phyloP scores from a whole-genome alignment of 2,797 vertebrate genomes.

The Paedocypris micromegethes region DNA sequence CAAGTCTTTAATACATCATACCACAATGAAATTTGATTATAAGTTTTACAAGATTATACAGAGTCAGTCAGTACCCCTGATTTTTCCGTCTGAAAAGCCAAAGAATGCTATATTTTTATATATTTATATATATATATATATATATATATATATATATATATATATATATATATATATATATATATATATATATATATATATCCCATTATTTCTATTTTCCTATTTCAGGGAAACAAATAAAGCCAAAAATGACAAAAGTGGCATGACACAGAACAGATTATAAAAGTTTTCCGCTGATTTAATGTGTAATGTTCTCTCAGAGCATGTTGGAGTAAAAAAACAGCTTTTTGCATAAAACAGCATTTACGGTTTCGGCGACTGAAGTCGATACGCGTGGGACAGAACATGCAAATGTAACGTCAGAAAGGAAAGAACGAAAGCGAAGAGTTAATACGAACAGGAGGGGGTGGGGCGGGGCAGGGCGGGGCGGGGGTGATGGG shows the following conservation, averaged over 20 bases:
- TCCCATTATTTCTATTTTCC: constrained; percentile 74
- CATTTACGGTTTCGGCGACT: constrained; percentile 65
- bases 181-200: too few species aligned
- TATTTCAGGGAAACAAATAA: constrained; percentile 86
- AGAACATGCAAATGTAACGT: constrained; percentile 84
- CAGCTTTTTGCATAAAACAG: constrained; percentile 73
- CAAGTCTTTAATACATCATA: constrained; percentile 74
- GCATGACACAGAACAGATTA: constrained; percentile 69
- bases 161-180: constrained; percentile 39
- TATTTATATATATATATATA: constrained; percentile 45
- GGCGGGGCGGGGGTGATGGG: constrained; percentile 58
- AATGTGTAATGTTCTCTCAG: constrained; percentile 63
- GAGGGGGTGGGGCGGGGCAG: constrained; percentile 48
- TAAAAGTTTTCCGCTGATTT: constrained; percentile 64
- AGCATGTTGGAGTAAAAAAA: constrained; percentile 69
- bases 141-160: constrained; percentile 30
- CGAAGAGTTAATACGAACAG: constrained; percentile 58
- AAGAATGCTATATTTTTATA: constrained; percentile 64
- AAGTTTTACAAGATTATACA: constrained; percentile 80
- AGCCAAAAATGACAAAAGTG: constrained; percentile 85
- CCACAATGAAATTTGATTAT: constrained; percentile 77
- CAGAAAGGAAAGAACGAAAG: constrained; percentile 74
- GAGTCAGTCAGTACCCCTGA: constrained; percentile 82
- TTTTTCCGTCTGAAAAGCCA: constrained; percentile 80
- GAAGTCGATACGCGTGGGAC: constrained; percentile 59